Base-by-base conservation (phyloP, 1,140 invertebrate species). In the Drosophila athabasca region DNA sequence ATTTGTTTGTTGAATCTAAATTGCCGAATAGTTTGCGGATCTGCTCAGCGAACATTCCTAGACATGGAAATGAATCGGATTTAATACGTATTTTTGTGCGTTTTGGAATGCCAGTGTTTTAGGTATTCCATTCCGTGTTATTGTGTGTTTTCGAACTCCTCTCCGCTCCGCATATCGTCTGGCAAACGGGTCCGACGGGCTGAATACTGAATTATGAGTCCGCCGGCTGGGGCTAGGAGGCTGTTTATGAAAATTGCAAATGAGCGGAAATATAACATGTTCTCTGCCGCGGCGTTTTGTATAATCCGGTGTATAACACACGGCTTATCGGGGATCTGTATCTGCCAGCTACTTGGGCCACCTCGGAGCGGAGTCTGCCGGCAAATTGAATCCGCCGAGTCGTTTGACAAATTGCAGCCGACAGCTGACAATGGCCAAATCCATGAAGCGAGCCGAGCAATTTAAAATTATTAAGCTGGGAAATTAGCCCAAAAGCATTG, bases 401-500 rank as follows among this genome's bases (percentile, higher is more conserved):
- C 44, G 45, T 50, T 69, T 87, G 82, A 87, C 83, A 87, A 88
- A 88, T 88, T 83, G 71, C 58, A 44, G 26, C n/a, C 43, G 61
- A 46, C 61, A 58, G 65, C 35, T 49, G 54, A 49, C 58, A 73
- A 48, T 76, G 53, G 11, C 62, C 58, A 65, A 69, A 71, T 53
- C 58, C 61, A 66, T 74, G 45, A 48, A 59, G 17, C 46, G 49
- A 53, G 31, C 8, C 2, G 7, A 31, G 64, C 79, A 79, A 88
- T 88, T 88, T 88, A 88, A 88, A 88, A 79, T 81, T 83, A 88
- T 88, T 87, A 88, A 69, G 76, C 67, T 67, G 62, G 64, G 57
- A 69, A 73, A 76, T 66, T 83, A 80, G 43, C 54, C 67, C 65
- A 49, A 72, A 79, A 59, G 46, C 46, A 65, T 61, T 73, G 77